Base-by-base conservation (phyloP, 2,797 vertebrate species). In the Phrynocephalus guinanensis region DNA sequence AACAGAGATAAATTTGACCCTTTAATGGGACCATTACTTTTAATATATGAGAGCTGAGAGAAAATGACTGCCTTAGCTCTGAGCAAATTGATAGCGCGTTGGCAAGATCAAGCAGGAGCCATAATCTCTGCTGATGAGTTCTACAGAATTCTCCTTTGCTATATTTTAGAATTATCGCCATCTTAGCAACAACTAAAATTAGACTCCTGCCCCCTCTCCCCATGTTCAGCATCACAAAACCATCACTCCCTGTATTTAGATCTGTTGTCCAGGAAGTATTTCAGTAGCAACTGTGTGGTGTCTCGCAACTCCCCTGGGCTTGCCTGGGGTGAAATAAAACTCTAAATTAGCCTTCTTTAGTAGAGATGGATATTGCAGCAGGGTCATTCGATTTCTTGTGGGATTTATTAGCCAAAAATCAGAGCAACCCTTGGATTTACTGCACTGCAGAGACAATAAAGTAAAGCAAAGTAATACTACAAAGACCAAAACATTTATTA, bases 1-100 rank as follows among this genome's bases (percentile, higher is more conserved):
- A 86, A 67, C 75, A 86, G 85, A 85, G 67, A 77, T 83, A 44
- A 82, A 82, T 92, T 83, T 89, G 73, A 89, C 84, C 81, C 84
- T 85, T 7, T 81, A 88, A 85, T 79, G 72, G 86, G 79, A 68
- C 50, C 80, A 79, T 90, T 44, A 20, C 20, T 88, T 78, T 92
- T 86, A 85, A 63, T 88, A 63, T 73, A 88, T 66, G 86, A 84
- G 79, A 86, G 73, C 85, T 87, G 66, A 85, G 76, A 89, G 33
- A 9, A 33, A 56, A 80, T 26, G 10, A 10, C n/a, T 88, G 0
- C 1, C 13, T 33, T 78, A 88, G 50, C 70, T 6, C 0, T 82
- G 71, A 89, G 73, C 75, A 22, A 0, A 78, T 87, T 83, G 70
- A 81, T 87, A 89, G 68, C 30, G 20, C 38, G 30, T 24, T 80